phyloP scores from a whole-genome alignment of 37 sponge, comb jelly and placozoan genomes.

The Diacarnus erythraeanus region DNA sequence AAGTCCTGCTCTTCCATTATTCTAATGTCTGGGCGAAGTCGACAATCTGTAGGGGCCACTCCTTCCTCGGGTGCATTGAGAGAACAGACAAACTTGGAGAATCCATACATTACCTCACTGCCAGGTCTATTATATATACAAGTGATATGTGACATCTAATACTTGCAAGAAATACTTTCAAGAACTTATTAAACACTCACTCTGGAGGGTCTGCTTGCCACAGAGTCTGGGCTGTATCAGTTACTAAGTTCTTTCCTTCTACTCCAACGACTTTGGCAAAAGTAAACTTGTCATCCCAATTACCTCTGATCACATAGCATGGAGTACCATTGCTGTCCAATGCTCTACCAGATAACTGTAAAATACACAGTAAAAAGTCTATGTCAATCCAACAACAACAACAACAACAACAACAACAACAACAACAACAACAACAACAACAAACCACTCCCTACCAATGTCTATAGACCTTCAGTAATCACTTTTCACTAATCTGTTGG shows the following conservation, averaged over 20 bases:
- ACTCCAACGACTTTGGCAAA: constrained; percentile 51
- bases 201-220: constrained; percentile 45
- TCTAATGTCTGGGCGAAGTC: constrained; percentile 89
- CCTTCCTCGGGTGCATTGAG: constrained; percentile 94
- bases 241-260: constrained; percentile 54
- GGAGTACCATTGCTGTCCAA: constrained; percentile 51
- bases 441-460: too few relatives aligned
- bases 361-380: too few relatives aligned
- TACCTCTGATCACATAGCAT: constrained; percentile 76
- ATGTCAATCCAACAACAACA: constrained; percentile 1
- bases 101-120: constrained; percentile 80
- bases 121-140: constrained; percentile 69
- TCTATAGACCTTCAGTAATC: background rate
- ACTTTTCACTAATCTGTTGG: background rate
- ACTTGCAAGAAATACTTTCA: background rate
- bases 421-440: background rate
- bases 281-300: constrained; percentile 89
- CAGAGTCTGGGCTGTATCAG: constrained; percentile 27
- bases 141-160: too few relatives aligned
- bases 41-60: constrained; percentile 87
- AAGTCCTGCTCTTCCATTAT: constrained; percentile 88
- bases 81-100: constrained; percentile 68
- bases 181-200: constrained; percentile 35
- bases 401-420: background rate
- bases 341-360: constrained; percentile 86